phyloP scores from a whole-genome alignment of 1,140 invertebrate genomes.

The Saxidomus purpurata region DNA sequence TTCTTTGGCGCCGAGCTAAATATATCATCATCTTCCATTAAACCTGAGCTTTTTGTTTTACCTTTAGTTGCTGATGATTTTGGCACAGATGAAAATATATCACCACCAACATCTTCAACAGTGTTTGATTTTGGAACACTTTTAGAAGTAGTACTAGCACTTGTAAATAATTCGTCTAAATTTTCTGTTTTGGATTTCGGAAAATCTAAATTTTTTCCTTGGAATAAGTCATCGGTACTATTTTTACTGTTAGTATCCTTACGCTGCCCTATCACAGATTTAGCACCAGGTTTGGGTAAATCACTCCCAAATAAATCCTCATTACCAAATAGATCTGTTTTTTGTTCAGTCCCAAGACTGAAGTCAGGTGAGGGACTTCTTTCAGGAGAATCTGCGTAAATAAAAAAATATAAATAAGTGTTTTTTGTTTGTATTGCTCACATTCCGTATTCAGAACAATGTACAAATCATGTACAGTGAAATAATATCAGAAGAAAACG shows the following conservation, averaged over 20 bases:
- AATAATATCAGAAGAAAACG: no score
- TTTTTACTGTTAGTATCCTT: conserved; percentile 35
- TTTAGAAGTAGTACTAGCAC: neutral
- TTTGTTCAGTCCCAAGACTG: neutral
- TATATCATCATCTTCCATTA: conserved; percentile 72
- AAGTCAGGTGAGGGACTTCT: conserved; percentile 66
- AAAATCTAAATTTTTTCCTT: conserved; percentile 48
- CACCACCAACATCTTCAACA: conserved; percentile 64
- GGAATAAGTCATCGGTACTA: conserved; percentile 70
- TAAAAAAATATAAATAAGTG: no score
- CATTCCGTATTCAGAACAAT: no score
- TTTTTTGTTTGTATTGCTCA: no score
- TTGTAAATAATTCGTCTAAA: conserved; percentile 66
- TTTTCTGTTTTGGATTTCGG: conserved; percentile 41
- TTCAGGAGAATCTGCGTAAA: conserved; percentile 47
- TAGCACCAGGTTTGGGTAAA: neutral
- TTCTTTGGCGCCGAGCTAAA: conserved; percentile 67
- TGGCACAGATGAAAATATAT: conserved; percentile 69
- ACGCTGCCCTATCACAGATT: neutral
- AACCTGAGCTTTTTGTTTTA: conserved; percentile 7
- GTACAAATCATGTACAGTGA: no score
- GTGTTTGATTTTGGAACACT: conserved; percentile 13
- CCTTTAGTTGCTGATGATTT: conserved; percentile 20
- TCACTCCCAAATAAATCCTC: conserved; percentile 68
- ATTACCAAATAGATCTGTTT: conserved; percentile 79